A percentile compares a stretch with the other conserved stretches of the same genome.
Conservation (phyloP, 1,140 invertebrate genomes). For the Neotoxoptera formosana region DNA sequence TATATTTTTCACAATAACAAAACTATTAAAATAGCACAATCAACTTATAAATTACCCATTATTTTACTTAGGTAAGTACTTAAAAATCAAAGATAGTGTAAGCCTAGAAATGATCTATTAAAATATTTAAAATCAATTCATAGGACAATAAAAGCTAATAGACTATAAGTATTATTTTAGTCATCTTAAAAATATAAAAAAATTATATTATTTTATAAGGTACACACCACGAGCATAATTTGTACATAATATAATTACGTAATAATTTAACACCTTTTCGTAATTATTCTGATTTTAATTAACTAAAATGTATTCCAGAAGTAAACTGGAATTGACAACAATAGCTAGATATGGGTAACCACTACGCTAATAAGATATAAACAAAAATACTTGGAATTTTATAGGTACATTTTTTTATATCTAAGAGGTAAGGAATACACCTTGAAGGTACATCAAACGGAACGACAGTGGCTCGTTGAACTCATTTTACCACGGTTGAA, state of each 20-base stretch:
- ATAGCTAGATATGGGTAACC: not conserved
- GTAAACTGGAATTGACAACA: not conserved
- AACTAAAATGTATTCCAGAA: not conserved
- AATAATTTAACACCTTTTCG: not conserved
- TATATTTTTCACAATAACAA: not conserved
- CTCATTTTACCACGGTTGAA: constrained; percentile 34
- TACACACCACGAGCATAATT: too few species aligned
- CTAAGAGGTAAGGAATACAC: not conserved
- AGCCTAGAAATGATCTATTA: not conserved
- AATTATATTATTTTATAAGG: not conserved
- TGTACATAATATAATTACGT: not conserved
- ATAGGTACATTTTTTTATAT: not conserved
- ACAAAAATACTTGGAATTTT: not conserved
- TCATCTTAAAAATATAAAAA: not conserved
- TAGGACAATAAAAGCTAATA: not conserved
- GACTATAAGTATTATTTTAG: not conserved
- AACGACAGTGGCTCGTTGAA: constrained; percentile 52
- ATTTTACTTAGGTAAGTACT: not conserved
- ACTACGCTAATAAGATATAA: not conserved
- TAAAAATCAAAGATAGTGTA: not conserved
- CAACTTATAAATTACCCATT: not conserved
- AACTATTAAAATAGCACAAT: not conserved
- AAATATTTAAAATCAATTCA: not conserved
- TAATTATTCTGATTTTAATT: not conserved
- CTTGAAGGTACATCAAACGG: constrained; percentile 2